Evolutionary conservation across 1,140 invertebrate genomes (phyloP).

Genomic region (Berghia stephanieae): DNA sequence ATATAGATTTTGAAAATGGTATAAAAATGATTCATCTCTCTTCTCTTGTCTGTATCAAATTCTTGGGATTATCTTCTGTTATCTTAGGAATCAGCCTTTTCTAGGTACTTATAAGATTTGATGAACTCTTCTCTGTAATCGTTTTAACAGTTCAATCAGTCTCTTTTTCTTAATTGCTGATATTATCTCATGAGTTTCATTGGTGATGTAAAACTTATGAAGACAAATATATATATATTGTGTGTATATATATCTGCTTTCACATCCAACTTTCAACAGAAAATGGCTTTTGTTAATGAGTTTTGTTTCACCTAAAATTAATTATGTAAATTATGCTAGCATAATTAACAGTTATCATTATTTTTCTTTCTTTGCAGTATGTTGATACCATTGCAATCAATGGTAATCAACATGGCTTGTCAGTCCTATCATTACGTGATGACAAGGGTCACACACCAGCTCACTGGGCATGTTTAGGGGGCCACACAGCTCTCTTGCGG

Average conservation of each 20-base stretch:
- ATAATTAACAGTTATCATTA: slow-evolving; percentile 10
- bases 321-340: not conserved
- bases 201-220: too few relatives aligned
- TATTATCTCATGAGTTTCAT: too few relatives aligned
- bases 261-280: not conserved
- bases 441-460: slow-evolving; percentile 91
- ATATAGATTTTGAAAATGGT: too few relatives aligned
- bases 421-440: slow-evolving; percentile 72
- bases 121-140: too few relatives aligned
- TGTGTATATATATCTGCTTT: not conserved
- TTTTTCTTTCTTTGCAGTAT: slow-evolving; percentile 49
- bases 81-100: too few relatives aligned
- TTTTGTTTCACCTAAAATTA: slow-evolving; percentile 15
- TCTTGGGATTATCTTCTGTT: too few relatives aligned
- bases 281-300: slow-evolving; percentile 25
- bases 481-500: slow-evolving; percentile 71
- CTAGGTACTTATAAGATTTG: too few relatives aligned
- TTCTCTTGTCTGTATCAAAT: too few relatives aligned
- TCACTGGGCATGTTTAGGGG: slow-evolving; percentile 90
- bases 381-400: slow-evolving; percentile 60
- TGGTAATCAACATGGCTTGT: slow-evolving; percentile 53
- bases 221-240: too few relatives aligned
- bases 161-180: too few relatives aligned
- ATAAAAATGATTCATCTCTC: too few relatives aligned
- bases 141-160: too few relatives aligned